Base-by-base conservation (phyloP, 2,888 invertebrate species). In the Neoascia interrupta region DNA sequence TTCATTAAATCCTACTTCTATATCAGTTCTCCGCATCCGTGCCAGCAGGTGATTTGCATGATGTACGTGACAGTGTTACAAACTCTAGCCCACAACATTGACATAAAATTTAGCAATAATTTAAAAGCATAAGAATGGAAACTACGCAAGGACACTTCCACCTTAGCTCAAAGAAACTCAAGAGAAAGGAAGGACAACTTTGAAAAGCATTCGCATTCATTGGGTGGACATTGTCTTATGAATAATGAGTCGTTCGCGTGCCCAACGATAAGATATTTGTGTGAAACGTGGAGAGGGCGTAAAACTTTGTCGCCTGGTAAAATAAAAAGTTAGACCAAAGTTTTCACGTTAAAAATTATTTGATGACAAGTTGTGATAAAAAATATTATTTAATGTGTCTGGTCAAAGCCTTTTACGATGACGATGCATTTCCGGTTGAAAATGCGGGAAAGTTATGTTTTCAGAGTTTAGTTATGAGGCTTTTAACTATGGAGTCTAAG, bases 161-260 rank as follows among this genome's bases (percentile, higher is more conserved):
- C 6, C 10, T 2, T 56, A 39, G 11, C 2, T 21, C n/a, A n/a
- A n/a, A n/a, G n/a, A 45, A 34, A 3, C 18, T n/a, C n/a, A 8
- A 18, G 8, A 2, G n/a, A 5, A 45, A 16, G 1, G 8, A 36
- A 36, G n/a, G 16, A 23, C 16, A 60, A 60, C 45, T 23, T 23
- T 60, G 16, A 45, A 23, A 6, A 23, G 19, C 10, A 13, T 18
- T 56, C 13, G 8, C 43, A 21, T 28, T 43, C 34, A 45, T 16
- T 23, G 28, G 61, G 43, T 53, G 26, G 60, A 69, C 51, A 36
- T 41, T 60, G 39, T 60, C 47, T 51, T 51, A 39, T 70, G 53
- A 70, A 36, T 70, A 61, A 61, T 70, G 51, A 70, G 69, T 15
- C 31, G 36, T 61, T 70, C 51, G 53, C 43, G 51, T 70, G 69